Evolutionary conservation across 2,888 invertebrate species (phyloP).

Genomic region (Pachydiplax longipennis): DNA sequence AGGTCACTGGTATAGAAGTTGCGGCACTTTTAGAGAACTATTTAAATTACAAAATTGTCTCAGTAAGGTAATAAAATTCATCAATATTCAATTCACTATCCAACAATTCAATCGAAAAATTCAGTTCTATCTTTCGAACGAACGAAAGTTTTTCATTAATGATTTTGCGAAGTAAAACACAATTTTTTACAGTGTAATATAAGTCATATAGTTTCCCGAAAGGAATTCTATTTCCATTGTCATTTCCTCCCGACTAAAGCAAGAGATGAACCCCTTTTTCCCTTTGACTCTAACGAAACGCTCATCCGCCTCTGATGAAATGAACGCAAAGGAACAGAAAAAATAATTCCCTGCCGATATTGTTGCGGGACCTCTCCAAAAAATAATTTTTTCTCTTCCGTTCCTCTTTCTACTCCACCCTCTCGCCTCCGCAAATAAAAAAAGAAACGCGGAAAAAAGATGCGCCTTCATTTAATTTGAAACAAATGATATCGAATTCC

Average conservation of each 20-base stretch:
- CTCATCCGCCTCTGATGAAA: constrained; percentile 12
- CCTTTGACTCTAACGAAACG: background rate
- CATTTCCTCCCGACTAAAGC: background rate
- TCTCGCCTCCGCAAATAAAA: background rate
- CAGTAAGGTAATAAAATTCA: no score
- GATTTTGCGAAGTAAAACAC: no score
- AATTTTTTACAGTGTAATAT: no score
- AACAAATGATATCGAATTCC: constrained; percentile 19
- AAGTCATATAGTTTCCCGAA: background rate
- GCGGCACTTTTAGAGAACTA: no score
- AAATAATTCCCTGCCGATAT: background rate
- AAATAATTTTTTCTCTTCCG: background rate
- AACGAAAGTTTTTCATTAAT: no score
- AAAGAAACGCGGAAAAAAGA: background rate
- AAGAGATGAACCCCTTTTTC: background rate
- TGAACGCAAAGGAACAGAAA: background rate
- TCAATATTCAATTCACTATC: no score
- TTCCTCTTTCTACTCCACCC: background rate
- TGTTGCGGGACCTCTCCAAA: background rate
- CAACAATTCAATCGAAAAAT: no score
- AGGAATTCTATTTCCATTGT: background rate
- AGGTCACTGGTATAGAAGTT: no score
- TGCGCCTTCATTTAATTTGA: constrained; percentile 17
- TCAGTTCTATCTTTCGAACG: no score
- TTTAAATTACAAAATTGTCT: no score